These are phyloP conservation scores for Siphamia tubifer DNA, from an alignment of 2,113 vertebrate genomes.

Conservation along the genomic window DNA sequence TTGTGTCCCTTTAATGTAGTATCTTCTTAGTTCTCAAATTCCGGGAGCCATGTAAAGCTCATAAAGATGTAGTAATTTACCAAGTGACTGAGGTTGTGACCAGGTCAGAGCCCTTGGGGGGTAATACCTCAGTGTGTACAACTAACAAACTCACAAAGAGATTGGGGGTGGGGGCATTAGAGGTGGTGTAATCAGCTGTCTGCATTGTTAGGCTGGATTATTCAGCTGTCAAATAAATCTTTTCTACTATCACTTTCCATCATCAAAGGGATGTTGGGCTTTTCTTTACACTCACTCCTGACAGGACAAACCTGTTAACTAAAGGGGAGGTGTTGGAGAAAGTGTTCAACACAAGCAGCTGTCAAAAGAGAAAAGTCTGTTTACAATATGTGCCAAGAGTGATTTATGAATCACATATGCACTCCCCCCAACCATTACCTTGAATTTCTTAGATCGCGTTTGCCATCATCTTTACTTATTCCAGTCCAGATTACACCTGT, in stretches of 20 bases:
- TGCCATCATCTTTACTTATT: background rate
- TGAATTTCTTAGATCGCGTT: background rate
- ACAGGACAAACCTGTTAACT: conserved; percentile 22
- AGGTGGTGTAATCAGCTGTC: conserved; percentile 25
- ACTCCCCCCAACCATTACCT: background rate
- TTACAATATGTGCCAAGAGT: background rate
- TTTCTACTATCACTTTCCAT: background rate
- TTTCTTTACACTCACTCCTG: conserved; percentile 31
- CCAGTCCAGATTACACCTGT: background rate
- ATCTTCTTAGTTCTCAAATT: background rate
- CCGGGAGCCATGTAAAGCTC: background rate
- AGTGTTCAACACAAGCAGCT: conserved; percentile 15
- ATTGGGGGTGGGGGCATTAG: background rate
- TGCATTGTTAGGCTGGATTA: conserved; percentile 9
- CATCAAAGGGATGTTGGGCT: conserved; percentile 48
- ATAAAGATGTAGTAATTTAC: background rate
- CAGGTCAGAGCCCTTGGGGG: conserved; percentile 4
- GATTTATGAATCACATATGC: background rate
- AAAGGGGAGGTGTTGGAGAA: background rate
- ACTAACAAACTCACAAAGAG: background rate
- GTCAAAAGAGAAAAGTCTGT: background rate
- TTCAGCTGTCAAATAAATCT: conserved; percentile 4
- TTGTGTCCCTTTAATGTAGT: too few species aligned
- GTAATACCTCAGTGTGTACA: background rate
- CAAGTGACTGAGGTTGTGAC: conserved; percentile 10